These are phyloP conservation scores for Euwallacea fornicatus DNA, from an alignment of 1,140 invertebrate species.

Conservation along the genomic window DNA sequence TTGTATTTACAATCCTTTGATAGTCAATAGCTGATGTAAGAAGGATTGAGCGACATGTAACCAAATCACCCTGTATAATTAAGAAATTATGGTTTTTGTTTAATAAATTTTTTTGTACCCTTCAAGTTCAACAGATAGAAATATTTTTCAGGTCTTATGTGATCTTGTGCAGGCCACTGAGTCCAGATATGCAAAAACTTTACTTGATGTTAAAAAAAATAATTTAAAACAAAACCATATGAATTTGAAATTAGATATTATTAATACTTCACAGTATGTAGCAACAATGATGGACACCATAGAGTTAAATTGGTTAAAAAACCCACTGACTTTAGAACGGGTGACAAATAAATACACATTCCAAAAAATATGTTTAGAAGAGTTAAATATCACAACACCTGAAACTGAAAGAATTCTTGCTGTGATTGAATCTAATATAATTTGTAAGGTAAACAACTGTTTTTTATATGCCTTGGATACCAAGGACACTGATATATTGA, in stretches of 20 bases:
- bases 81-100: too few species aligned
- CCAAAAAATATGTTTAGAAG: constrained; percentile 69
- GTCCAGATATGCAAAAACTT: constrained; percentile 37
- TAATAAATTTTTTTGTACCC: too few species aligned
- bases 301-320: constrained; percentile 34
- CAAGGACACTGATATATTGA: constrained; percentile 59
- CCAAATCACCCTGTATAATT: too few species aligned
- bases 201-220: constrained; percentile 42
- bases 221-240: constrained; percentile 41
- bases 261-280: constrained; percentile 42
- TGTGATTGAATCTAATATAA: constrained; percentile 60
- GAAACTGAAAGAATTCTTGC: constrained; percentile 52
- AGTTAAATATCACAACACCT: constrained; percentile 57
- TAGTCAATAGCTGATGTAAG: too few species aligned
- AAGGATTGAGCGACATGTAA: too few species aligned
- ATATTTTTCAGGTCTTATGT: constrained; percentile 39
- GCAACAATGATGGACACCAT: constrained; percentile 42
- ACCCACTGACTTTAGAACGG: constrained; percentile 57
- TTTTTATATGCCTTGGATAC: constrained; percentile 63
- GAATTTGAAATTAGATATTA: constrained; percentile 44
- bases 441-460: constrained; percentile 62
- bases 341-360: constrained; percentile 60
- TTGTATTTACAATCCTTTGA: too few species aligned
- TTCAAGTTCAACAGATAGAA: too few species aligned
- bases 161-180: constrained; percentile 41